Evolutionary conservation across 2,113 vertebrate genomes (phyloP).

Genomic region (Protomyctophum bolini): DNA sequence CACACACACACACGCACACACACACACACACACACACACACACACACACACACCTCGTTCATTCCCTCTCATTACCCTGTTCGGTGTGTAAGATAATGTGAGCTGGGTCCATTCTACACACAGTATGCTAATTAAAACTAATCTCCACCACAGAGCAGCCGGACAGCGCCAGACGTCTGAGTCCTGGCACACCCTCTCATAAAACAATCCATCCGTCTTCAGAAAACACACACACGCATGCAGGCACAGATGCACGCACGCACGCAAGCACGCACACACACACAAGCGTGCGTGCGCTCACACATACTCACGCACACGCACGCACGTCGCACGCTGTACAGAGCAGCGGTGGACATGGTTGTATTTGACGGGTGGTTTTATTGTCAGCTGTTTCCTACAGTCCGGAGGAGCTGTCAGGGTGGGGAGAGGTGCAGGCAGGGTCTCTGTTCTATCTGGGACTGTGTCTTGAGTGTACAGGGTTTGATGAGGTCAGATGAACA

Average conservation of each 20-base stretch:
- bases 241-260: background rate
- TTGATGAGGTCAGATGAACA: no score
- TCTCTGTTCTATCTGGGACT: no score
- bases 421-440: background rate
- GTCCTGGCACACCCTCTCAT: conserved; percentile 29
- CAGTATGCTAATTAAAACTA: conserved; percentile 51
- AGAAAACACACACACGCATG: background rate
- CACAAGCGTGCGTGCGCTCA: background rate
- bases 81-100: background rate
- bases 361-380: no score
- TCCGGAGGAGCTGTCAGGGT: no score
- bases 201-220: conserved; percentile 50
- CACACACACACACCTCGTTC: background rate
- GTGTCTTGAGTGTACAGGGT: no score
- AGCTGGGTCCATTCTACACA: conserved; percentile 18
- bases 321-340: background rate
- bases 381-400: no score
- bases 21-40: background rate
- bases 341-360: no score
- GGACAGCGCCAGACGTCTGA: conserved; percentile 49
- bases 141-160: conserved; percentile 23
- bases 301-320: background rate
- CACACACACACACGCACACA: background rate
- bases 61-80: background rate
- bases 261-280: background rate